Conservation (phyloP, 2,888 invertebrate species). For the Pimpla rufipes region DNA sequence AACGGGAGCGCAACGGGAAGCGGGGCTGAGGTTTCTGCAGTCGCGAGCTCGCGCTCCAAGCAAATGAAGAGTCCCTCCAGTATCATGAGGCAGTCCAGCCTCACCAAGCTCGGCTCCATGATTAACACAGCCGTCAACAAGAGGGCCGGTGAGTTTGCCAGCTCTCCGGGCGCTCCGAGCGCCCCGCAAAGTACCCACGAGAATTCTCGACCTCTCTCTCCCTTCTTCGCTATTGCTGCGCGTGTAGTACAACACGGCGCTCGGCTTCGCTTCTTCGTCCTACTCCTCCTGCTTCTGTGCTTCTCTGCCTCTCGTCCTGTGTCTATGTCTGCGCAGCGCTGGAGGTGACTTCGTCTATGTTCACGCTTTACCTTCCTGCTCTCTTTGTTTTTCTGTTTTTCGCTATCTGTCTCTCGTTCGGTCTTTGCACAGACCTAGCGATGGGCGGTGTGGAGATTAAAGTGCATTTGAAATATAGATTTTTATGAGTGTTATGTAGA, state of each 20-base stretch:
- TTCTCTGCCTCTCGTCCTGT: background rate
- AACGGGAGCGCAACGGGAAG: background rate
- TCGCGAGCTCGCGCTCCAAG: slow-evolving; percentile 78
- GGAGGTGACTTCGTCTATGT: slow-evolving; percentile 30
- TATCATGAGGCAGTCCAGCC: slow-evolving; percentile 88
- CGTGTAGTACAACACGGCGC: background rate
- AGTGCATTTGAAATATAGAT: too few species aligned
- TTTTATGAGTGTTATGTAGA: too few species aligned
- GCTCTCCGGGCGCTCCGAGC: background rate
- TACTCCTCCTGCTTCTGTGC: too few species aligned
- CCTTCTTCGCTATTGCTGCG: background rate
- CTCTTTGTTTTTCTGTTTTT: background rate
- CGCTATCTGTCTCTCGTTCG: too few species aligned
- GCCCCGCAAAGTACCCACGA: background rate
- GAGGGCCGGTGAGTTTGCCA: slow-evolving; percentile 85
- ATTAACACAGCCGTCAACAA: slow-evolving; percentile 88
- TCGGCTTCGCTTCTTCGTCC: background rate
- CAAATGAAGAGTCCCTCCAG: slow-evolving; percentile 85
- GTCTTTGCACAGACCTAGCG: too few species aligned
- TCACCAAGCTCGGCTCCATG: slow-evolving; percentile 88
- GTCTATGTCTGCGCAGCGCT: background rate
- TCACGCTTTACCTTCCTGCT: slow-evolving; percentile 32
- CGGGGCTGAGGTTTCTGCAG: slow-evolving; percentile 52
- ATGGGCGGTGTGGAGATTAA: too few species aligned
- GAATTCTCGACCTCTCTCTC: too few species aligned